Percentiles rank a stretch among this genome's conserved stretches.
Evolutionary conservation across 2,797 vertebrate genomes (phyloP).

Genomic region (Pseudochromis fuscus): DNA sequence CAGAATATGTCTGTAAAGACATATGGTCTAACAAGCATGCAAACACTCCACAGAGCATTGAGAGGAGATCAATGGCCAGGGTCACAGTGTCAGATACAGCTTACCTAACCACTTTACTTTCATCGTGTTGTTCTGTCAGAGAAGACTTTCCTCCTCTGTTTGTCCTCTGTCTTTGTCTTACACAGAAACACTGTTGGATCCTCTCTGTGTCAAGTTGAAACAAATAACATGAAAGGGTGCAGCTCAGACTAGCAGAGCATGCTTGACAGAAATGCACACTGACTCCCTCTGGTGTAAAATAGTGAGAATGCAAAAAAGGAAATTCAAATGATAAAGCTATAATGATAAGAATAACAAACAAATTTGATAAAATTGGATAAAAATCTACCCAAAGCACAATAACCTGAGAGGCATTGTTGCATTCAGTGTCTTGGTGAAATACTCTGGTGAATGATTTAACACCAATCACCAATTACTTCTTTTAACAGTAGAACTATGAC

Average conservation of each 20-base stretch:
- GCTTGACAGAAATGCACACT: conserved; percentile 3
- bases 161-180: conserved; percentile 5
- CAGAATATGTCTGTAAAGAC: conserved; percentile 33
- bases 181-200: conserved; percentile 6
- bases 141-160: conserved; percentile 13
- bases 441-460: neutral
- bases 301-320: conserved; percentile 10
- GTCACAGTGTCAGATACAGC: conserved; percentile 59
- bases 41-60: conserved; percentile 40
- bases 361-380: no score
- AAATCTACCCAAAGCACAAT: neutral
- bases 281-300: conserved; percentile 62
- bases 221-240: neutral
- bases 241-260: neutral
- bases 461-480: neutral
- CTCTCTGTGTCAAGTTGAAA: conserved; percentile 37
- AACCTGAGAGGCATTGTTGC: neutral
- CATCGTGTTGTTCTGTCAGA: conserved; percentile 32
- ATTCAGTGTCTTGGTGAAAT: neutral
- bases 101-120: conserved; percentile 57
- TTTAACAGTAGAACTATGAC: conserved; percentile 32
- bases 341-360: neutral
- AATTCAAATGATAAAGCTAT: neutral
- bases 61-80: conserved; percentile 45
- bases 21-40: conserved; percentile 63